Evolutionary conservation across 2,888 invertebrate genomes (phyloP).

Genomic region (Ophioninae sp.): DNA sequence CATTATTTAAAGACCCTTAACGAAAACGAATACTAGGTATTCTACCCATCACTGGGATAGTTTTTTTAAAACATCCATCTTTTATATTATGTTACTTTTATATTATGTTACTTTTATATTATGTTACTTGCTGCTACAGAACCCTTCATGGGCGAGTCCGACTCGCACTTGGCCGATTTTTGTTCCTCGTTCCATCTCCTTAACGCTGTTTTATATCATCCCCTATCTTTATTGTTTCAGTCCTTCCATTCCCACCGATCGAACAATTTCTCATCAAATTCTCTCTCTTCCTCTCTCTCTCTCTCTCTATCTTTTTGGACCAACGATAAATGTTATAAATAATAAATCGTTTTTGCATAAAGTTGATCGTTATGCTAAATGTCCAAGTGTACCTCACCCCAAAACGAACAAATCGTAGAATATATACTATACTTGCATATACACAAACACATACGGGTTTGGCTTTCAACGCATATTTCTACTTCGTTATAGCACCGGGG

Average conservation of each 20-base stretch:
- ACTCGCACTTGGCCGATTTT: no score
- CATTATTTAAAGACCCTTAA: no score
- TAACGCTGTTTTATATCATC: constrained; percentile 10
- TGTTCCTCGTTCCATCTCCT: constrained; percentile 18
- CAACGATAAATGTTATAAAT: constrained; percentile 30
- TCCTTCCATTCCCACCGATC: not conserved
- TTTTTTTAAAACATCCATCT: no score
- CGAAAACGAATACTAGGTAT: constrained; percentile 6
- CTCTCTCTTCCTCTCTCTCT: not conserved
- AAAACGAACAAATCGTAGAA: constrained; percentile 20
- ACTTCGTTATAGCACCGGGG: constrained; percentile 18
- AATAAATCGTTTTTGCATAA: constrained; percentile 48
- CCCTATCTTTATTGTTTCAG: constrained; percentile 11
- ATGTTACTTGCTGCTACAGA: no score
- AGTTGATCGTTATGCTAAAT: constrained; percentile 50
- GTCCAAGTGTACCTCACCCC: not conserved
- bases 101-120: no score
- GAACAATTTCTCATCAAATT: constrained; percentile 3
- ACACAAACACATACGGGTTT: not conserved
- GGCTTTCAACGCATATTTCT: not conserved
- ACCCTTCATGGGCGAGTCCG: no score
- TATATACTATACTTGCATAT: constrained; percentile 16
- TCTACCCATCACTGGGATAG: no score
- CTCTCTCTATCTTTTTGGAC: not conserved
- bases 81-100: no score